Percentiles rank a stretch among this genome's conserved stretches.
Conservation (phyloP, 2,113 vertebrate species). For the Clarias gariepinus region DNA sequence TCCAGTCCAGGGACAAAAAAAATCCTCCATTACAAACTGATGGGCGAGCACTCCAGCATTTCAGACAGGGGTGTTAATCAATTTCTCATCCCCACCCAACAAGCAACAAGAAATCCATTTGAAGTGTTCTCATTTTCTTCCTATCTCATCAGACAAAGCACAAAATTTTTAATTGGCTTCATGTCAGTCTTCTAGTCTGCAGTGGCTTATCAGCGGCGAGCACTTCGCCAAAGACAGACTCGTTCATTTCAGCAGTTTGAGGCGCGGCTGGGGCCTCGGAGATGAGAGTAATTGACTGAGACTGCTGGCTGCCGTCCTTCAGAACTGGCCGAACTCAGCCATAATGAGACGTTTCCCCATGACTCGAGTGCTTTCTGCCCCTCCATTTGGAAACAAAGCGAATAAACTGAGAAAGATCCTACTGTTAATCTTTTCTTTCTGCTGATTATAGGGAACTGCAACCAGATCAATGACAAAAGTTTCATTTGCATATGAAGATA, state of each 20-base stretch:
- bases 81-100: slow-evolving; percentile 24
- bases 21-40: slow-evolving; percentile 3
- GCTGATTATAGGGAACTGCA: not conserved
- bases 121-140: slow-evolving; percentile 18
- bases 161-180: slow-evolving; percentile 35
- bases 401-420: slow-evolving; percentile 15
- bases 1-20: not conserved
- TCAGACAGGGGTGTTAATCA: slow-evolving; percentile 21
- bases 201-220: slow-evolving; percentile 28
- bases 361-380: slow-evolving; percentile 23
- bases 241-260: slow-evolving; percentile 31
- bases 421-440: slow-evolving; percentile 15
- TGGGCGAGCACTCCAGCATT: not conserved
- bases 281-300: slow-evolving; percentile 41
- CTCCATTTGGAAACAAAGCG: slow-evolving; percentile 22
- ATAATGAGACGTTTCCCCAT: slow-evolving; percentile 43
- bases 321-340: slow-evolving; percentile 5
- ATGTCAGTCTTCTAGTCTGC: slow-evolving; percentile 24
- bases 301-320: slow-evolving; percentile 35
- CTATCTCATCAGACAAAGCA: slow-evolving; percentile 9
- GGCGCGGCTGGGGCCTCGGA: slow-evolving; percentile 1
- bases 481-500: not conserved
- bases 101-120: slow-evolving; percentile 35
- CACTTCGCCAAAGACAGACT: slow-evolving; percentile 27
- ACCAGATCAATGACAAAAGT: not conserved